Conservation (phyloP, 2,888 invertebrate species). For the Dascillus cervinus region DNA sequence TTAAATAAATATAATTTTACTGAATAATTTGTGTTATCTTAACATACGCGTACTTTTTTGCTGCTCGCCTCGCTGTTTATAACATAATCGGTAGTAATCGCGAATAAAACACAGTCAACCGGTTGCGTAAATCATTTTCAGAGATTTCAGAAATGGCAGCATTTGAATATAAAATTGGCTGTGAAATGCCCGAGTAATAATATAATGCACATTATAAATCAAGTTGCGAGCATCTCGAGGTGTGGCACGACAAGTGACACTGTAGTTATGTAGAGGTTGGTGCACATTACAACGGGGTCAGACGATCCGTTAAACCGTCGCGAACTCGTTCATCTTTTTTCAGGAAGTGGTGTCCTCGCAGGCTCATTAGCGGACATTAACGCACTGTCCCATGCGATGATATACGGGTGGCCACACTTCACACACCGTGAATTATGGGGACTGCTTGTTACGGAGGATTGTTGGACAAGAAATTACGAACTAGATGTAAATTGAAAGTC, state of each 20-base stretch:
- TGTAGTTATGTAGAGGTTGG: neutral
- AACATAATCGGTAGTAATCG: neutral
- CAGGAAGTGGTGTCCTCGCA: slow-evolving; percentile 21
- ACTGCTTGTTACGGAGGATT: slow-evolving; percentile 22
- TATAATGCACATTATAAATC: slow-evolving; percentile 30
- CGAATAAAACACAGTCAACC: neutral
- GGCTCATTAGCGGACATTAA: slow-evolving; percentile 20
- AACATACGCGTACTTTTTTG: too few relatives aligned
- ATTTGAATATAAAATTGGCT: slow-evolving; percentile 26
- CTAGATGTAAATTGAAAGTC: slow-evolving; percentile 22
- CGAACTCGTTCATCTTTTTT: neutral
- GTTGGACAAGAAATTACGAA: slow-evolving; percentile 21
- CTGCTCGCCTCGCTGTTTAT: too few relatives aligned
- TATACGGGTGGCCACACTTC: slow-evolving; percentile 24
- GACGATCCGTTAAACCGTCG: too few relatives aligned
- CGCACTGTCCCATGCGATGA: slow-evolving; percentile 19
- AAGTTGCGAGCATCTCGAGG: slow-evolving; percentile 14
- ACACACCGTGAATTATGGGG: slow-evolving; percentile 20
- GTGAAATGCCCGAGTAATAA: slow-evolving; percentile 27
- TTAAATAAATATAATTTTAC: neutral
- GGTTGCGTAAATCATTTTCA: slow-evolving; percentile 22
- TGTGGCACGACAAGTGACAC: neutral
- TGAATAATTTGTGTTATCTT: neutral
- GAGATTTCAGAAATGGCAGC: slow-evolving; percentile 27
- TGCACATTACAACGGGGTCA: too few relatives aligned